Conservation (phyloP, 2,113 vertebrate genomes). For the Lipotes vexillifer region DNA sequence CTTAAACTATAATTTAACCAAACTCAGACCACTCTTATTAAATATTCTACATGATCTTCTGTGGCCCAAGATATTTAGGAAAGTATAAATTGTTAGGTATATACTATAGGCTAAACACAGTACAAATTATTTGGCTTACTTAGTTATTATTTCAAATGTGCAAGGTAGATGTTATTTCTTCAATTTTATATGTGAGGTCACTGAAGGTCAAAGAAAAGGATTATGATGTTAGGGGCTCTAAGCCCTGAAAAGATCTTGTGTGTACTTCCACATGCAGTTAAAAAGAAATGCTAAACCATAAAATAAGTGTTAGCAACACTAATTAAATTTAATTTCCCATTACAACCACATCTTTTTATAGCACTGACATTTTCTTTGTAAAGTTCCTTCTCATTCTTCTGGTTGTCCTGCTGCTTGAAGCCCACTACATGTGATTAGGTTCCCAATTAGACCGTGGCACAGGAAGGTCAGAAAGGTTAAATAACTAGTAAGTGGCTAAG, state of each 20-base stretch:
- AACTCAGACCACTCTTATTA: neutral
- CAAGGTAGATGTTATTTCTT: neutral
- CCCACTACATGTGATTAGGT: neutral
- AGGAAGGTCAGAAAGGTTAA: neutral
- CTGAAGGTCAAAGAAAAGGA: neutral
- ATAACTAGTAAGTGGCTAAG: neutral
- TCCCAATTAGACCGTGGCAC: neutral
- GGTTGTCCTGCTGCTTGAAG: neutral
- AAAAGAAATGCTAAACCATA: neutral
- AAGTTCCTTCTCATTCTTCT: neutral
- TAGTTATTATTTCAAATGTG: neutral
- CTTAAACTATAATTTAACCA: neutral
- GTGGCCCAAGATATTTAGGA: neutral
- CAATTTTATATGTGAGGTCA: neutral
- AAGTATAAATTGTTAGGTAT: neutral
- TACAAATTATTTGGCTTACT: neutral
- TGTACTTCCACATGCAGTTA: neutral
- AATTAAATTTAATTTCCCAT: neutral
- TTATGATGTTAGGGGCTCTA: neutral
- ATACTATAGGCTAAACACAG: neutral
- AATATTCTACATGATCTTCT: neutral
- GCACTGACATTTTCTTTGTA: neutral
- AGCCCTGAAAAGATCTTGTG: neutral
- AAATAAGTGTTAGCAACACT: neutral
- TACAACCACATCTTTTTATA: neutral